Percentiles rank a stretch among this genome's conserved stretches.
These are phyloP conservation scores for Drosophila neocordata DNA, from an alignment of 1,140 invertebrate species.

Conservation along the genomic window DNA sequence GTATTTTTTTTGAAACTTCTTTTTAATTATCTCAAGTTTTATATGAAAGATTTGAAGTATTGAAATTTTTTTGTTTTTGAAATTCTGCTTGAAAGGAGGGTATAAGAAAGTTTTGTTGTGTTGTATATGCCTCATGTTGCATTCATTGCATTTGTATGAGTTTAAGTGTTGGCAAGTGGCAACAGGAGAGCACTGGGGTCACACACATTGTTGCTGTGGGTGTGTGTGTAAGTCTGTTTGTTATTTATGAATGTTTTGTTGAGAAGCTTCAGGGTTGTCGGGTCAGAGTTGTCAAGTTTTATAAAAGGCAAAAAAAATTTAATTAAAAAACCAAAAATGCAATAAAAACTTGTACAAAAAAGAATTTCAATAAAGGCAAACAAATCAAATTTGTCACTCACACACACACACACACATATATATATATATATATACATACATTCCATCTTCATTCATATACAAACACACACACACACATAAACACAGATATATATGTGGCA, in stretches of 20 bases:
- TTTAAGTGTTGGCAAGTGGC: background rate
- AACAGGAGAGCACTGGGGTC: background rate
- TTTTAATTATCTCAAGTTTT: no score
- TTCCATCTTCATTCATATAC: conserved; percentile 5
- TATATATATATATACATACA: background rate
- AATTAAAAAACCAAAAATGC: conserved; percentile 6
- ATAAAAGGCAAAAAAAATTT: background rate
- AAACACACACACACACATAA: conserved; percentile 19
- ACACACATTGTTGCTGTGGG: background rate
- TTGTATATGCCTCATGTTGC: background rate
- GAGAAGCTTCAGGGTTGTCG: background rate
- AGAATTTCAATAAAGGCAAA: conserved; percentile 26
- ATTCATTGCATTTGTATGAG: background rate
- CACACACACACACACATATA: conserved; percentile 10
- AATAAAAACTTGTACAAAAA: background rate
- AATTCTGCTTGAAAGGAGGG: background rate
- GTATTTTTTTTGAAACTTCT: no score
- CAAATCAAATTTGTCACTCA: conserved; percentile 22
- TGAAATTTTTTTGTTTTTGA: background rate
- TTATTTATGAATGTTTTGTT: background rate
- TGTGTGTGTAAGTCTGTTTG: background rate
- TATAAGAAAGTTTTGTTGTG: background rate
- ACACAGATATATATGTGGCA: background rate
- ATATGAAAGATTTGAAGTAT: no score
- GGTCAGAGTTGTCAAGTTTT: background rate